Evolutionary conservation across 2,797 vertebrate species (phyloP).

Genomic region (Acanthiza pusilla): DNA sequence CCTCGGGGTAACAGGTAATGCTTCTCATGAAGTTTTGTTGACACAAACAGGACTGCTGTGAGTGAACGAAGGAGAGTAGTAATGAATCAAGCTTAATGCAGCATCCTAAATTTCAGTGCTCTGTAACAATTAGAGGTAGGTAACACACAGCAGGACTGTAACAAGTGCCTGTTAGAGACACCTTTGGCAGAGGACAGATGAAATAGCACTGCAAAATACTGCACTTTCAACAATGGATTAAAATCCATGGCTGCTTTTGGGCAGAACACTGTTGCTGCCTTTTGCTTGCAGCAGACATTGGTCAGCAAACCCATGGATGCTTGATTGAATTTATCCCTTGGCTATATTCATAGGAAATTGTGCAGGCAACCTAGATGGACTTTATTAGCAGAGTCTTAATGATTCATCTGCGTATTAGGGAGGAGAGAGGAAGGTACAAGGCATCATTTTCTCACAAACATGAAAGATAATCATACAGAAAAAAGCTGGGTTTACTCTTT

Average conservation of each 20-base stretch:
- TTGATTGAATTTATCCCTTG: neutral
- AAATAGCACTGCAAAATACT: neutral
- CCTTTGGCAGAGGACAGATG: neutral
- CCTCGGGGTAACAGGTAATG: neutral
- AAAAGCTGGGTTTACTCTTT: neutral
- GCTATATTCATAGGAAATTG: neutral
- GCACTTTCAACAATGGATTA: neutral
- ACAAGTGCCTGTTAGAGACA: neutral
- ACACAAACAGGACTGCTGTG: neutral
- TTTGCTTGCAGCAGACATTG: neutral
- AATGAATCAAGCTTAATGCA: slow-evolving; percentile 8
- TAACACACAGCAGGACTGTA: neutral
- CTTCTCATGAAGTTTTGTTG: slow-evolving; percentile 3
- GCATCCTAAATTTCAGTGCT: neutral
- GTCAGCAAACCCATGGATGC: neutral
- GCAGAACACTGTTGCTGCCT: neutral
- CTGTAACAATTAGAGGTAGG: neutral
- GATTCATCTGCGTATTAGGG: neutral
- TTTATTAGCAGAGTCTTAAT: neutral
- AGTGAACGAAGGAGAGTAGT: neutral
- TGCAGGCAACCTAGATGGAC: neutral
- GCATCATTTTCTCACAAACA: neutral
- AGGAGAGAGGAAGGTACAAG: neutral
- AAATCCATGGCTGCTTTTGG: neutral
- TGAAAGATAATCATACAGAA: neutral